Base-by-base conservation (phyloP, 2,888 invertebrate genomes). In the Trissolcus japonicus region DNA sequence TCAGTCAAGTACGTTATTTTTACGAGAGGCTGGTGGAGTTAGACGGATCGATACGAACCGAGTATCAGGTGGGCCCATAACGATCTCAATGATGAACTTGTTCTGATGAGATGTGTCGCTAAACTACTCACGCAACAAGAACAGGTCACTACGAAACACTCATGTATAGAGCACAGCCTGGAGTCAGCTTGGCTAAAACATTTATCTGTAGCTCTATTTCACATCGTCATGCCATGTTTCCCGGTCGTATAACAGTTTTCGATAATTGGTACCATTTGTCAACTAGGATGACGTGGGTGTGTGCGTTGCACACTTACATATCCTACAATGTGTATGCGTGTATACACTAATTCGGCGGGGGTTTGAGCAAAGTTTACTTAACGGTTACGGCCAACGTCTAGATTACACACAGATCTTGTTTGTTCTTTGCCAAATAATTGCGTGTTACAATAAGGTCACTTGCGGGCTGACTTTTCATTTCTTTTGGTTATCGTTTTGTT, bases 191-290 rank as follows among this genome's bases (percentile, higher is more conserved):
- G 55, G 41, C 65, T 66, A 76, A 67, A 71, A 76, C 76, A 76
- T 76, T 71, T 65, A 76, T 76, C 61, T 57, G 69, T 29, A 76
- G 69, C 66, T 76, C 69, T 76, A 65, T 68, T 75, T 68, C 63
- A 68, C 68, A 68, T 68, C 68, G 62, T 59, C 75, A 76, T 71
- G 69, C 76, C 76, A 66, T 71, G 69, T 71, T 69, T 11, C 53
- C 50, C 61, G 69, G 65, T 21, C 59, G 68, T 67, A 66, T 25
- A 61, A 61, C 56, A 67, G 61, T 67, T 74, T 74, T 67, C 53
- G 51, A 69, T 63, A 68, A 74, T 66, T 68, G 59, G 63, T 75
- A 75, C 63, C 68, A 68, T 54, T 75, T 59, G 75, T 68, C 75
- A 68, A 63, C 63, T 50, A 48, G 57, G 59, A 65, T 72, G 48